A percentile compares a stretch with the other conserved stretches of the same genome.
Evolutionary conservation across 2,888 invertebrate species (phyloP).

Genomic region (Lamellibrachia satsuma): DNA sequence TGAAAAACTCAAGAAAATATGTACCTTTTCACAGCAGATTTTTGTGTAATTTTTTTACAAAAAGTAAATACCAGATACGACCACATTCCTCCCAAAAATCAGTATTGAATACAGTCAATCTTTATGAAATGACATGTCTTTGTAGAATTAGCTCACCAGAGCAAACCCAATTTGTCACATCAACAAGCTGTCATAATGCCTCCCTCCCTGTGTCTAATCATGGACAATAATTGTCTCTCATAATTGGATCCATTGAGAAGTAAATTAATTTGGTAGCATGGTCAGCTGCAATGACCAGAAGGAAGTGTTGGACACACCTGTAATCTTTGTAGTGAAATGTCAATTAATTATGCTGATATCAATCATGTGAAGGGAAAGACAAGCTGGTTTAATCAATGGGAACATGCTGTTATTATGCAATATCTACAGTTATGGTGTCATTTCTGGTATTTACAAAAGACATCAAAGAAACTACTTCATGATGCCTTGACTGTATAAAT

Average conservation of each 20-base stretch:
- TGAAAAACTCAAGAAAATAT: too few species aligned
- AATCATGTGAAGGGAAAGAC: not conserved
- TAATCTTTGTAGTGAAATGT: not conserved
- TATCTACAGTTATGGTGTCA: not conserved
- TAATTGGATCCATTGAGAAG: not conserved
- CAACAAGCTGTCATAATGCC: not conserved
- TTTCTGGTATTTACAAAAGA: not conserved
- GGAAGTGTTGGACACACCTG: not conserved
- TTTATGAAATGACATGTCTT: too few species aligned
- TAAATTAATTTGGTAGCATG: not conserved
- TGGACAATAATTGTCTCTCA: not conserved
- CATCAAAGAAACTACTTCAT: not conserved
- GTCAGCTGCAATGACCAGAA: not conserved
- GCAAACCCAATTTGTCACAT: not conserved
- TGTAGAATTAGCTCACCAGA: not conserved
- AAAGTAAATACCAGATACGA: too few species aligned
- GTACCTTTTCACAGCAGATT: too few species aligned
- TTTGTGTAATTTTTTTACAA: too few species aligned
- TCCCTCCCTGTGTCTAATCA: not conserved
- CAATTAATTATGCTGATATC: not conserved
- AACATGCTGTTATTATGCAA: constrained; percentile 8
- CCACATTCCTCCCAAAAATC: too few species aligned
- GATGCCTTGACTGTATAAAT: not conserved
- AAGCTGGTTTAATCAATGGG: not conserved
- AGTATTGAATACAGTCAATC: too few species aligned